phyloP scores from a whole-genome alignment of 2,888 invertebrate genomes.

The Agriopis marginaria region DNA sequence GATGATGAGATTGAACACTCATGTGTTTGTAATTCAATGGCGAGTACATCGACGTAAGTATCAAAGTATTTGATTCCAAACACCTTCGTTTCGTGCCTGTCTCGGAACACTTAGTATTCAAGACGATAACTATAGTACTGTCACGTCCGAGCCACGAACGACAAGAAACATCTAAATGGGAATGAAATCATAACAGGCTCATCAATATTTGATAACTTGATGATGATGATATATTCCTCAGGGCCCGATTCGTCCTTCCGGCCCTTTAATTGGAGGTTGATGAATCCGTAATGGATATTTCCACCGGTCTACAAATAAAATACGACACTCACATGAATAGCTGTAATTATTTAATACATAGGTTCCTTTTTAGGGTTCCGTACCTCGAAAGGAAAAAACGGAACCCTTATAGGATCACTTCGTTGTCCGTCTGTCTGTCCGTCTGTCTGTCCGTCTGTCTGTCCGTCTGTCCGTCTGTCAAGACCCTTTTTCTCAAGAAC shows the following conservation, averaged over 20 bases:
- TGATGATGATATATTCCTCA: conserved; percentile 27
- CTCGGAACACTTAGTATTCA: conserved; percentile 41
- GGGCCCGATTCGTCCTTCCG: conserved; percentile 19
- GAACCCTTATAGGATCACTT: no score
- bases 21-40: no score
- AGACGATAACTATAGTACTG: conserved; percentile 19
- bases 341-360: conserved; percentile 2
- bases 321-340: not conserved
- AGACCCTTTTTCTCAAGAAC: no score
- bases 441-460: no score
- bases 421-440: no score
- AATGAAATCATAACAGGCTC: conserved; percentile 45
- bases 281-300: conserved; percentile 3
- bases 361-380: no score
- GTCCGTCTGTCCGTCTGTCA: no score
- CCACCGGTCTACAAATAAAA: not conserved
- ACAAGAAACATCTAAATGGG: conserved; percentile 47
- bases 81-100: conserved; percentile 15
- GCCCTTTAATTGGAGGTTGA: conserved; percentile 31
- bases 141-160: conserved; percentile 42
- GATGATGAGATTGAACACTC: no score
- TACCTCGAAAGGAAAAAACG: no score
- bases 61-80: not conserved
- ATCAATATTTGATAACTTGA: conserved; percentile 42
- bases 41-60: no score